phyloP scores from a whole-genome alignment of 1,140 invertebrate genomes.

The Drosophila elegans region DNA sequence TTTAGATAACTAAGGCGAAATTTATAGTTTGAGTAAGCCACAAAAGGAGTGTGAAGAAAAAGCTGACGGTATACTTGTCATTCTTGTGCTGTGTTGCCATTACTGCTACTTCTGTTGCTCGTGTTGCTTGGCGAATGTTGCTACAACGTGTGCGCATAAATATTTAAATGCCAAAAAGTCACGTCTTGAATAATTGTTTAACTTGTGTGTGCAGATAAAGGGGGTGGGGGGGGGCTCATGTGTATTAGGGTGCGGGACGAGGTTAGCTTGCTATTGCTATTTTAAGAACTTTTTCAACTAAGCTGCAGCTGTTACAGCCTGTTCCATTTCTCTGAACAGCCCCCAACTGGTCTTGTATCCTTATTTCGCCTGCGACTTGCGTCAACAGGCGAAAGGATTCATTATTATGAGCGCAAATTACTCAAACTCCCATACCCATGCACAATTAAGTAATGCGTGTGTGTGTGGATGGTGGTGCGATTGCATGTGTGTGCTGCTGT shows the following conservation, averaged over 20 bases:
- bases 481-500: conserved; percentile 52
- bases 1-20: background rate
- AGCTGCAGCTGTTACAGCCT: conserved; percentile 66
- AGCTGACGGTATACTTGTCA: conserved; percentile 20
- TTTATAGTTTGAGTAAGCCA: conserved; percentile 7
- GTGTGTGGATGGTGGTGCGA: conserved; percentile 10
- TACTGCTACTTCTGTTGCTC: background rate
- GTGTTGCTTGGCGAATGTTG: conserved; percentile 27
- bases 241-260: background rate
- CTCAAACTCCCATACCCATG: conserved; percentile 46
- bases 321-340: background rate
- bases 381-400: conserved; percentile 58
- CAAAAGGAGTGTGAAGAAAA: conserved; percentile 7
- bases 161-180: conserved; percentile 83
- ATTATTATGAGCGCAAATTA: conserved; percentile 79
- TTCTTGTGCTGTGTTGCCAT: conserved; percentile 19
- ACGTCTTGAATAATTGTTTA: conserved; percentile 83
- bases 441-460: conserved; percentile 43
- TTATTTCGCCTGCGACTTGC: conserved; percentile 20
- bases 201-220: conserved; percentile 36
- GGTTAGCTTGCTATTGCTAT: conserved; percentile 55
- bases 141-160: conserved; percentile 76
- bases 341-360: background rate
- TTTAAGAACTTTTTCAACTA: conserved; percentile 80
- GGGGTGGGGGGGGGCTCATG: background rate